phyloP scores from a whole-genome alignment of 1,140 invertebrate species.

The Lepidurus arcticus region DNA sequence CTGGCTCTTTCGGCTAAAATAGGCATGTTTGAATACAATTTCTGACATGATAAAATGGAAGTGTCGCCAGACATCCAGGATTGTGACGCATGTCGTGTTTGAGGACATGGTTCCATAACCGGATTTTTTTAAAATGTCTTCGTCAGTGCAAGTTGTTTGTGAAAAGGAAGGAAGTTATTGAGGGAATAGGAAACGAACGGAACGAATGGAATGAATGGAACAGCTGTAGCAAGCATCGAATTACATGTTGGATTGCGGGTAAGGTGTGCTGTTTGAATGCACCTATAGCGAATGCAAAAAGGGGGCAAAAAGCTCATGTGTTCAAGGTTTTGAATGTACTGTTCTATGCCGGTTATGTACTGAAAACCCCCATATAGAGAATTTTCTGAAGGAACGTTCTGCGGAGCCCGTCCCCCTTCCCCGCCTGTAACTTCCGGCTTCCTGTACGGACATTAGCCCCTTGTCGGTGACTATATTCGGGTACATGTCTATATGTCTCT shows the following conservation, averaged over 20 bases:
- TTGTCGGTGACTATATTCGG: neutral
- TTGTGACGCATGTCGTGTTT: constrained; percentile 13
- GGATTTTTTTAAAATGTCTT: neutral
- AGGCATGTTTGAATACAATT: neutral
- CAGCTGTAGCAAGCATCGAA: neutral
- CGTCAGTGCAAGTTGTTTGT: neutral
- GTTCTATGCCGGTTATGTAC: neutral
- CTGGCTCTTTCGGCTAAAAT: neutral
- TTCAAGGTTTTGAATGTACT: neutral
- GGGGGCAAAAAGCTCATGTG: neutral
- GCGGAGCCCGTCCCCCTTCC: neutral
- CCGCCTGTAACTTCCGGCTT: constrained; percentile 9
- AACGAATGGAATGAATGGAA: neutral
- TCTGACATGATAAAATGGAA: constrained; percentile 10
- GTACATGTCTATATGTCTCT: neutral
- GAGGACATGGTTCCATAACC: neutral
- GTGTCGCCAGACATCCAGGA: neutral
- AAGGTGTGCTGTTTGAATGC: neutral
- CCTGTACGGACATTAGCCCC: neutral
- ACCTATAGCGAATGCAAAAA: neutral
- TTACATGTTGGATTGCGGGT: constrained; percentile 12
- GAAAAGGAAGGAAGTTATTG: constrained; percentile 1
- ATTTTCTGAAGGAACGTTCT: neutral
- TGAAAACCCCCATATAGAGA: neutral
- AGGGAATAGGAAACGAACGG: neutral